Base-by-base conservation (phyloP, 2,797 vertebrate species). In the Poeciliopsis paucimaculata region DNA sequence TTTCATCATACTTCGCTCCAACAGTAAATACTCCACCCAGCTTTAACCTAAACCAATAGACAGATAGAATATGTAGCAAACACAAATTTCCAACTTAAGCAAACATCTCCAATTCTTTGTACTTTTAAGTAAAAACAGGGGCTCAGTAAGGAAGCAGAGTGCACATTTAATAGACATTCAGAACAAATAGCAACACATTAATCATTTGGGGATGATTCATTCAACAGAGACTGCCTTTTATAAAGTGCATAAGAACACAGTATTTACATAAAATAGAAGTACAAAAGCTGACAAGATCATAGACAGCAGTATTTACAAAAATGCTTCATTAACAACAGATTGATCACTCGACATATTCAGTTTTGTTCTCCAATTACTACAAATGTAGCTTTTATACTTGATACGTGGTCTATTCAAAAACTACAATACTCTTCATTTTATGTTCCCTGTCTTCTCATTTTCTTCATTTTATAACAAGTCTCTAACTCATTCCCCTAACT, bases 171-270 rank as follows among this genome's bases (percentile, higher is more conserved):
- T 92, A 43, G 73, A 80, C 60, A 77, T 77, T 82, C 71, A 82
- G 46, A 90, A 62, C 34, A 77, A 4, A 51, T 15, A 45, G n/a
- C 77, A 62, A 72, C 82, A 57, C 12, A 26, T 51, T 57, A 76
- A 71, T 85, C 77, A 77, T 49, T n/a, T 86, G n/a, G 12, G 62
- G 39, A 75, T 53, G 62, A 34, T 36, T 84, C 70, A 57, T 72
- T 76, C 36, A 77, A 57, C 45, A 39, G 46, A 51, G 4, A 31
- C 31, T 31, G 46, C 34, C 74, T 36, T 72, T 75, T 60, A 34
- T 88, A 90, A 91, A 92, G 90, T 92, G 81, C 88, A 84, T 81
- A 13, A 77, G 31, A 82, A 84, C 46, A 82, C 10, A 82, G 16
- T 23, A 57, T 68, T 31, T 26, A n/a, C 8, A 16, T 73, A 66